Conservation (phyloP, 2,797 vertebrate genomes). For the Myotis daubentonii region DNA sequence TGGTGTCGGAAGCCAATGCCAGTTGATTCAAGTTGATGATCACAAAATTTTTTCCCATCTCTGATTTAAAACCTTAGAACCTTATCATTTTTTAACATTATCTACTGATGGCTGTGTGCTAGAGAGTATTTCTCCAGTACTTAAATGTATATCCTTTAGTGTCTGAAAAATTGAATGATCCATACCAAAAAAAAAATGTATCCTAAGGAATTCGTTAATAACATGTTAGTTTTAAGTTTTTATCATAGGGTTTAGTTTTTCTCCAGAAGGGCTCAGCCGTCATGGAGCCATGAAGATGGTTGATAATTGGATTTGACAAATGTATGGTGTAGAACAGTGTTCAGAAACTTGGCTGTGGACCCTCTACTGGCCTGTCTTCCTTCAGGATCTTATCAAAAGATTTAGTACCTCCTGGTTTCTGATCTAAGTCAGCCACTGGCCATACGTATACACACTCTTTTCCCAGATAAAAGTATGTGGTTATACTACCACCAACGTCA, state of each 20-base stretch:
- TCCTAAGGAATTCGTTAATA: conserved; percentile 38
- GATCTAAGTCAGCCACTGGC: not conserved
- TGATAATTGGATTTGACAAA: conserved; percentile 35
- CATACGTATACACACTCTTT: not conserved
- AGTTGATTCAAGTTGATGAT: conserved; percentile 20
- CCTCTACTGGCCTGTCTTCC: not conserved
- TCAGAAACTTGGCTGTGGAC: conserved; percentile 15
- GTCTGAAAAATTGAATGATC: conserved; percentile 33
- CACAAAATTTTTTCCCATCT: conserved; percentile 16
- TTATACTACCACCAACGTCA: not conserved
- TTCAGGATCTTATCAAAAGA: conserved; percentile 28
- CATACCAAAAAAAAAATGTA: not conserved
- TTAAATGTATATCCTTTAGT: conserved; percentile 23
- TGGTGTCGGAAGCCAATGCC: not conserved
- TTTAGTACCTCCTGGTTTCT: conserved; percentile 45
- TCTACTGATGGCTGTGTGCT: not conserved
- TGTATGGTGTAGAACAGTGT: not conserved
- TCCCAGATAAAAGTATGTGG: conserved; percentile 1
- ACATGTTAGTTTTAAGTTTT: conserved; percentile 36
- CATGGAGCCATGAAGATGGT: not conserved
- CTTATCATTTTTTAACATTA: conserved; percentile 22
- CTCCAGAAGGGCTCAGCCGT: not conserved
- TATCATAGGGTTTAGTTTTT: conserved; percentile 41
- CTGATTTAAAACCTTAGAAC: conserved; percentile 42
- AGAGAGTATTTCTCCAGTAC: not conserved